Base-by-base conservation (phyloP, 1,140 invertebrate genomes). In the Papilio glaucus region DNA sequence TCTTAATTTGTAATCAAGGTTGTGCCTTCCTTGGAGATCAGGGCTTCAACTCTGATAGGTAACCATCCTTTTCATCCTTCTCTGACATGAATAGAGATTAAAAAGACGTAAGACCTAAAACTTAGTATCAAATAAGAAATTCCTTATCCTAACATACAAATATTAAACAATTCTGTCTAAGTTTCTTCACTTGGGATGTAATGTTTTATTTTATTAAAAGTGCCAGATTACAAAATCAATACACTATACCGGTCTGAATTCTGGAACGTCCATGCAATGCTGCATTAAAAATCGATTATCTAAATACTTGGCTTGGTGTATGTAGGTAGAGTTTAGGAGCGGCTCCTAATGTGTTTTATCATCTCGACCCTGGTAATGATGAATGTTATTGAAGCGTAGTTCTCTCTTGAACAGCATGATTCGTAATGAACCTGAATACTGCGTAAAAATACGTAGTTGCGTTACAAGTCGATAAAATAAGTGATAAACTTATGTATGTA, bases 291-390 rank as follows among this genome's bases (percentile, higher is more conserved):
- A 15, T 57, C 21, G 49, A 57, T 57, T 57, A 57, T 57, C 10
- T 57, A 21, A 57, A 57, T 26, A 57, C 49, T 18, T 13, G 5
- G 18, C 3, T 57, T 12, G 15, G 10, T 24, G 15, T 26, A 26
- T 57, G 4, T 4, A 24, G 18, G 49, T 26, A 24, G 21, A 57
- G 77, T 80, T 80, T 76, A 26, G 49, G 2, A 13, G 18, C 3
- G 42, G n/a, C 5, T 45, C 4, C 2, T 57, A 8, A 24, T 12
- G 12, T 57, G 10, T 49, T 42, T 6, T 39, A 8, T 39, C 38
- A 39, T 39, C 38, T 39, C 12, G 12, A 13, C 39, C 39, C 13
- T 41, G 4, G 13, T 41, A 41, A 41, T 0, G 39, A 13, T 13
- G 12, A 41, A 41, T 41, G 10, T 13, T 13, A 13, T 13, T 41